A percentile compares a stretch with the other conserved stretches of the same genome.
phyloP scores from a whole-genome alignment of 2,113 vertebrate genomes.

The Chionis minor region DNA sequence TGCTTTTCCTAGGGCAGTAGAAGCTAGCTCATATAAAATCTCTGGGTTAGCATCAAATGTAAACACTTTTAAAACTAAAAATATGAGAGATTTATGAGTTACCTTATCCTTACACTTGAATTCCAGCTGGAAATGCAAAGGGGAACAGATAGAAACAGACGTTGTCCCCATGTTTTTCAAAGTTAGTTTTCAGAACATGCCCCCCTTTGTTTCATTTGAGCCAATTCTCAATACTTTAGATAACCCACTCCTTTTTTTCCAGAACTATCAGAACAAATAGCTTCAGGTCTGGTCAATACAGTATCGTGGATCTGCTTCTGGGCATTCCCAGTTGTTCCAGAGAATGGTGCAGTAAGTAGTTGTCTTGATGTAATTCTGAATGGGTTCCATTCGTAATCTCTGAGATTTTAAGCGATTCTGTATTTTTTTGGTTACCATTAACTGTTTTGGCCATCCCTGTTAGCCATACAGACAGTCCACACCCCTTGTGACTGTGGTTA shows the following conservation, averaged over 20 bases:
- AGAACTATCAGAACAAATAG: background rate
- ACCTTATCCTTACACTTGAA: background rate
- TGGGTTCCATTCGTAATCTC: background rate
- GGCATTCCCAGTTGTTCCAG: background rate
- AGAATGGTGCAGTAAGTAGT: background rate
- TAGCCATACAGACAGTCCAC: background rate
- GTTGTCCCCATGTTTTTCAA: background rate
- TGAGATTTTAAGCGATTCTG: background rate
- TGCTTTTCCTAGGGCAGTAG: background rate
- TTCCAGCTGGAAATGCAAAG: background rate
- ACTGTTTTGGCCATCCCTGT: background rate
- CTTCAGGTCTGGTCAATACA: background rate
- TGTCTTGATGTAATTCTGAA: background rate
- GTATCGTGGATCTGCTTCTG: background rate
- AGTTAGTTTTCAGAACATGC: background rate
- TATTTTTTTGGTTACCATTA: background rate
- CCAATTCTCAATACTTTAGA: background rate
- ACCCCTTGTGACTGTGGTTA: background rate
- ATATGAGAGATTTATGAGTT: background rate
- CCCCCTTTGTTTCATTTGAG: background rate
- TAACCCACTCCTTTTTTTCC: background rate
- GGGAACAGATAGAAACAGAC: background rate
- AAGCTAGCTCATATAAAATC: background rate
- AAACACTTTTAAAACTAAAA: background rate
- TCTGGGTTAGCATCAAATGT: background rate